A percentile compares a stretch with the other conserved stretches of the same genome.
Evolutionary conservation across 2,113 vertebrate genomes (phyloP).

Genomic region (Neogale vison): DNA sequence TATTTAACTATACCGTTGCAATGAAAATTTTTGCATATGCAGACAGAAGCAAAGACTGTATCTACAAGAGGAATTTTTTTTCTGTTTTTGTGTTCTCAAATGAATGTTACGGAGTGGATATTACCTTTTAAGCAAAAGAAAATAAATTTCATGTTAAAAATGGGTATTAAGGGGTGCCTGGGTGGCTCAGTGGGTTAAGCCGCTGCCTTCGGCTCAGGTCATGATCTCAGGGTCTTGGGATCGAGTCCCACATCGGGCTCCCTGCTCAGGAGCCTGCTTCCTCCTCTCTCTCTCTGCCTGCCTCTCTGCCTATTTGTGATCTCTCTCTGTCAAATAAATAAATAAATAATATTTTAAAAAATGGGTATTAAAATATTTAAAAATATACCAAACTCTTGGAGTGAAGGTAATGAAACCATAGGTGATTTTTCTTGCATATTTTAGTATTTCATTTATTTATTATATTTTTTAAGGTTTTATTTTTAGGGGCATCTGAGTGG

Average conservation of each 20-base stretch:
- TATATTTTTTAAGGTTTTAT: not conserved
- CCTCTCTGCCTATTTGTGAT: too few relatives aligned
- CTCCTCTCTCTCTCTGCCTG: too few relatives aligned
- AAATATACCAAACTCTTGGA: not conserved
- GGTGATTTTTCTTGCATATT: not conserved
- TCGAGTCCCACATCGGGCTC: too few relatives aligned
- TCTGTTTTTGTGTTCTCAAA: not conserved
- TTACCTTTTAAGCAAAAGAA: slow-evolving; percentile 32
- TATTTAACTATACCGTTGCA: not conserved
- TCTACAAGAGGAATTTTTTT: not conserved
- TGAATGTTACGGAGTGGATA: not conserved
- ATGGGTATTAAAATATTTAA: not conserved
- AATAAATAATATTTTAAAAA: too few relatives aligned
- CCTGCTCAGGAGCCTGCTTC: too few relatives aligned
- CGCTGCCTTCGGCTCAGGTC: too few relatives aligned
- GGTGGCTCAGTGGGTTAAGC: too few relatives aligned
- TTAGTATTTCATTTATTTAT: not conserved
- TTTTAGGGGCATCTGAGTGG: not conserved
- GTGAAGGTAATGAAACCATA: not conserved
- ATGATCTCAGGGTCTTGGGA: too few relatives aligned
- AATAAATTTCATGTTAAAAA: not conserved
- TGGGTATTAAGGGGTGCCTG: too few relatives aligned
- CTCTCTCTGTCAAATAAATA: too few relatives aligned
- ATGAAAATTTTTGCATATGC: not conserved
- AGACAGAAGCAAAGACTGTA: not conserved